Evolutionary conservation across 1,140 invertebrate species (phyloP).

Genomic region (Aphis gossypii): DNA sequence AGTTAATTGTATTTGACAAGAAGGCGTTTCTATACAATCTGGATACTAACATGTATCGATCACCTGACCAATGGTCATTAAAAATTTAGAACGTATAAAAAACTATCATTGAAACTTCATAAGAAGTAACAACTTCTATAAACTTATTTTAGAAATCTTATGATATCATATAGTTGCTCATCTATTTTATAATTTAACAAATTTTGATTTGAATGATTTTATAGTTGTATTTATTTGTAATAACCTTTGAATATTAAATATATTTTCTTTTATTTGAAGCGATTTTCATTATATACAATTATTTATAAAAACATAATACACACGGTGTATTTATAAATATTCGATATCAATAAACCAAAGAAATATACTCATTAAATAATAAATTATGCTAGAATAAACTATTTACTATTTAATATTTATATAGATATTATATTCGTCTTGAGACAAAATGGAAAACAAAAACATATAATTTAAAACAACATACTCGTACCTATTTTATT

Average conservation of each 20-base stretch:
- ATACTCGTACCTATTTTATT: too few relatives aligned
- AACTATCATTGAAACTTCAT: neutral
- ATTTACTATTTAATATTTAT: neutral
- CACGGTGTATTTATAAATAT: neutral
- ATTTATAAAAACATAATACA: neutral
- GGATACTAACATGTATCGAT: neutral
- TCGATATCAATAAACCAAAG: neutral
- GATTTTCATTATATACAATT: neutral
- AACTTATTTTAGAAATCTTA: neutral
- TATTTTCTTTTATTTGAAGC: neutral
- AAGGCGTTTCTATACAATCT: neutral
- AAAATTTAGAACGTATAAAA: neutral
- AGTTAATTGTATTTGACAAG: slow-evolving; percentile 42
- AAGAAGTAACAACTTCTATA: neutral
- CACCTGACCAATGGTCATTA: slow-evolving; percentile 24
- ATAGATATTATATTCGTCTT: neutral
- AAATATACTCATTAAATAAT: neutral
- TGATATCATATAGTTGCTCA: neutral
- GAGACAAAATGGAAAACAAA: neutral
- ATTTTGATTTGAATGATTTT: neutral
- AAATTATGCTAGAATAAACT: too few relatives aligned
- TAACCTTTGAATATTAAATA: neutral
- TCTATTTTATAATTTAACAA: neutral
- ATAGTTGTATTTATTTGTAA: neutral
- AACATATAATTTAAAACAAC: neutral